Conservation (phyloP, 2,888 invertebrate genomes). For the Diloba caeruleocephala region DNA sequence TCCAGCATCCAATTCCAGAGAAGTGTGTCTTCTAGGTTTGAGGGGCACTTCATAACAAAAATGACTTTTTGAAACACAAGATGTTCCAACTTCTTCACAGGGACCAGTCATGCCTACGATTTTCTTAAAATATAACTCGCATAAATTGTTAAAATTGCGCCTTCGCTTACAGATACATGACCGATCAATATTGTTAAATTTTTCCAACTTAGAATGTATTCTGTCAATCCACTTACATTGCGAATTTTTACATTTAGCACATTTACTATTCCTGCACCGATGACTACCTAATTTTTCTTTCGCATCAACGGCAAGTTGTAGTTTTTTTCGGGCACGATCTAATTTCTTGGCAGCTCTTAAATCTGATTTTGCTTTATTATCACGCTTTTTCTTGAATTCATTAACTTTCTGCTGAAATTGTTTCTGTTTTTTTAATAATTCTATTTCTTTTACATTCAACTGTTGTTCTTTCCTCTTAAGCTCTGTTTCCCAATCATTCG, state of each 20-base stretch:
- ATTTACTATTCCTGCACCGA: constrained; percentile 7
- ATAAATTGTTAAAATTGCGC: constrained; percentile 4
- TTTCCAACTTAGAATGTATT: constrained; percentile 9
- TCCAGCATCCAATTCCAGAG: constrained; percentile 46
- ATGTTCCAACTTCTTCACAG: neutral
- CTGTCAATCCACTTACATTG: constrained; percentile 13
- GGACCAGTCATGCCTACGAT: neutral
- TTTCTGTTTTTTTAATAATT: constrained; percentile 55
- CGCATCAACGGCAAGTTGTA: constrained; percentile 42
- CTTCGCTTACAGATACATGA: constrained; percentile 6
- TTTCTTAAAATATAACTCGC: constrained; percentile 10
- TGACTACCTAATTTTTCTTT: constrained; percentile 30
- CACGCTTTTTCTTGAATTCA: constrained; percentile 34
- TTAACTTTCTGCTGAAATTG: constrained; percentile 47
- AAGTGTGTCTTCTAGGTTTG: constrained; percentile 12
- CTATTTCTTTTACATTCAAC: constrained; percentile 52
- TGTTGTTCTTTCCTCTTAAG: constrained; percentile 45
- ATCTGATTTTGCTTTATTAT: constrained; percentile 51
- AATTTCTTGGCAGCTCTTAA: constrained; percentile 58
- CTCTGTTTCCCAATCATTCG: neutral
- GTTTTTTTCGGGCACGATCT: constrained; percentile 56
- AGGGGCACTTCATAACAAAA: neutral
- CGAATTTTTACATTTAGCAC: neutral
- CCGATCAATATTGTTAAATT: neutral
- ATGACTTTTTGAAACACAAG: neutral